Base-by-base conservation (phyloP, 2,797 vertebrate genomes). In the Sus cebifrons region DNA sequence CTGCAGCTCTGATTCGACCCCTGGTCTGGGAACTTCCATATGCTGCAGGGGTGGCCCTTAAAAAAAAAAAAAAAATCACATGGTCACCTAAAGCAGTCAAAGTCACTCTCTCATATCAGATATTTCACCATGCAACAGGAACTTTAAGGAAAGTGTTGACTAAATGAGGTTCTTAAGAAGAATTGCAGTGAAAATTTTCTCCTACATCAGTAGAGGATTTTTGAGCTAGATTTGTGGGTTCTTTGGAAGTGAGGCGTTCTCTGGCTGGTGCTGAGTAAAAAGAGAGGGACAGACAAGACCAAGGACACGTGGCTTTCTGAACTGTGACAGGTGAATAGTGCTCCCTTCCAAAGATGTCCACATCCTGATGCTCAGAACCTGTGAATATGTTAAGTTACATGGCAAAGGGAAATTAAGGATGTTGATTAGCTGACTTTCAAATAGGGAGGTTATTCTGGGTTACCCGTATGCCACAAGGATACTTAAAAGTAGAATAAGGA, bases 271-370 rank as follows among this genome's bases (percentile, higher is more conserved):
- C 11, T 81, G 17, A 36, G 17, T 25, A 13, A 13, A 23, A 60
- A 1, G 12, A 78, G 10, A 60, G 10, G 23, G 1, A 1, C 21
- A 60, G 56, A 25, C 14, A 52, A 7, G 32, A 32, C 5, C 29
- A 3, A 0, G 17, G 36, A 52, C 17, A 8, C 3, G 0, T 0
- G 5, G 5, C 44, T 18, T 49, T n/a, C 13, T 0, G 12, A 12
- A 36, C 0, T 15, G 1, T 20, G 14, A 5, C 1, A 3, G 27
- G 49, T 52, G 60, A 36, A 36, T 1, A 6, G 2, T 44, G 65
- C 14, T 14, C 60, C 2, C 14, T 6, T n/a, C 9, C 13, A 21
- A 1, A 8, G 4, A 16, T 10, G 8, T n/a, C 29, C 16, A 27
- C 0, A 1, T 67, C 11, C 23, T 18, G 3, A 0, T 67, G 29